Conservation (phyloP, 2,113 vertebrate species). For the Centrocercus urophasianus region DNA sequence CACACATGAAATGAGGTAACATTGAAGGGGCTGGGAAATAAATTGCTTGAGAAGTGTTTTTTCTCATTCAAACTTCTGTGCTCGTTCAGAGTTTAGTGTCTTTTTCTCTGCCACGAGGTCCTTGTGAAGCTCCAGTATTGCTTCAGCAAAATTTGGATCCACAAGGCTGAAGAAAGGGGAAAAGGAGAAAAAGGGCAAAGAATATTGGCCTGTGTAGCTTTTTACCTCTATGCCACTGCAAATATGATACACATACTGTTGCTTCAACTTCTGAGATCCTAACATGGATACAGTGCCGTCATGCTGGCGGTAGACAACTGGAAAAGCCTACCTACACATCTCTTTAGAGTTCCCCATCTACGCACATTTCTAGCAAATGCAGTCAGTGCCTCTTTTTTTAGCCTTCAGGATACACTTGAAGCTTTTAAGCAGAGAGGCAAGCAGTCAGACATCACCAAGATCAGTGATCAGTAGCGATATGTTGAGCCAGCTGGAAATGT, state of each 20-base stretch:
- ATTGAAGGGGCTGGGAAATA: not conserved
- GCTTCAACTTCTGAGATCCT: not conserved
- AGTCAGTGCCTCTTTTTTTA: not conserved
- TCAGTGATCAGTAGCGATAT: not conserved
- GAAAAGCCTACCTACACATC: not conserved
- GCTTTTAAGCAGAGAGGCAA: not conserved
- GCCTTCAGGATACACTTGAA: not conserved
- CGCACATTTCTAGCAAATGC: not conserved
- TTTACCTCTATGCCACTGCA: accelerated
- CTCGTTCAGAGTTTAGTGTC: not conserved
- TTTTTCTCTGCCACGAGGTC: not conserved
- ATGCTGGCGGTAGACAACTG: not conserved
- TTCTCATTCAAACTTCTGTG: not conserved
- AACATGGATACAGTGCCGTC: accelerated
- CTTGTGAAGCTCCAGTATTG: not conserved
- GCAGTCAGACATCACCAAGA: not conserved
- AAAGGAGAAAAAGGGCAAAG: not conserved
- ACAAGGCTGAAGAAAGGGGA: not conserved
- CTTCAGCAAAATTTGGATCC: accelerated
- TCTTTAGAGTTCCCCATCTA: not conserved
- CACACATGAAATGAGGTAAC: not conserved
- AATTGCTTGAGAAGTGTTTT: constrained; percentile 2
- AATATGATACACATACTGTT: not conserved
- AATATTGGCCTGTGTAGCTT: not conserved
- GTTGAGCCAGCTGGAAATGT: not conserved